Evolutionary conservation across 2,113 vertebrate species (phyloP), one percentile per base, ranked within the genome.

Genomic region (Trogon melanurus): DNA sequence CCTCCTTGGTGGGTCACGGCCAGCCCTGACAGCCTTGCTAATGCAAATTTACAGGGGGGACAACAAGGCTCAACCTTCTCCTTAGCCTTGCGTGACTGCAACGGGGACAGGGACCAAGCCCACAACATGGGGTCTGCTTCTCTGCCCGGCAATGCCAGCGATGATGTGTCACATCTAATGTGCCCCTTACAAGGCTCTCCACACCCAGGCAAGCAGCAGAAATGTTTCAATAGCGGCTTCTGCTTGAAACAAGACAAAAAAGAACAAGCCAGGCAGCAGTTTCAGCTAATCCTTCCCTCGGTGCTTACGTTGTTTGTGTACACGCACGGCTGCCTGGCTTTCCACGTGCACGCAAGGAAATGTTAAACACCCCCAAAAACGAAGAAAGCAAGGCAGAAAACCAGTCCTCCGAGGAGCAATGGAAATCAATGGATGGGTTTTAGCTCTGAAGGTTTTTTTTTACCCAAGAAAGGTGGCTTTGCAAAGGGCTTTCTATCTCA

Each of bases 401-500:
- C 29, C 44, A 85, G 4, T 89, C 76, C 66, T 54, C 26, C 41
- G 54, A 72, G 58, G 84, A 96, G 18, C 34, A 47, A 27, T 78
- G 45, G 47, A 75, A 48, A 76, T 36, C 15, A 5, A 53, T 58
- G 81, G 51, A 87, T 67, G 61, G 58, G 30, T 25, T 88, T 89
- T 78, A 89, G 54, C 47, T 38, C 27, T 5, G 21, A 56, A 15
- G 41, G 41, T 56, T 80, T 26, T 83, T 56, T 87, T 87, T 87
- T 80, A 72, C 79, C 29, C 79, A 30, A 75, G 91, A 80, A 83
- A 90, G 91, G 76, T 44, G 1, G 95, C 91, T 94, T 84, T 72
- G 89, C 92, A 96, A 96, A 97, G 78, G 82, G 79, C 91, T 94
- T 96, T 96, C 56, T 74, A 94, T 80, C 58, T 91, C 85, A 65